phyloP scores from a whole-genome alignment of 2,113 vertebrate genomes.

The Notarius lentiginosus region DNA sequence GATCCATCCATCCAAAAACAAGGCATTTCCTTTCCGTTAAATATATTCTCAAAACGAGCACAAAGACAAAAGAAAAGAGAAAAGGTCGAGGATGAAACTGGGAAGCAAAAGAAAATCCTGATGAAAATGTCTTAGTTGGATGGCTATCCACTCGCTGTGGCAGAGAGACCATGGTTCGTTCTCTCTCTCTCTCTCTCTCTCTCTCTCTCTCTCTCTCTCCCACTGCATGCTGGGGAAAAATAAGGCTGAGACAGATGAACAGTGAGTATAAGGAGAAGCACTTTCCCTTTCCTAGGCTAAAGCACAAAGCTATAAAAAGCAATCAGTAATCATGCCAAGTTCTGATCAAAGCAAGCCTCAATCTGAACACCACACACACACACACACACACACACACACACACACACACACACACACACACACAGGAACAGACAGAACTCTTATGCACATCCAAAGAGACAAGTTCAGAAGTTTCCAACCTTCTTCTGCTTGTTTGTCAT shows the following conservation, averaged over 20 bases:
- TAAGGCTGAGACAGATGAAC: constrained; percentile 1
- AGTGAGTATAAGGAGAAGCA: not conserved
- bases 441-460: constrained; percentile 50
- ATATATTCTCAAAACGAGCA: not conserved
- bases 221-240: constrained; percentile 23
- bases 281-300: constrained; percentile 29
- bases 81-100: not conserved
- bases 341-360: constrained; percentile 41
- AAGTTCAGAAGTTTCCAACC: constrained; percentile 46
- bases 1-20: constrained; percentile 51
- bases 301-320: constrained; percentile 32
- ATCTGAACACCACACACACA: not conserved
- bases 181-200: constrained; percentile 51
- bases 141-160: constrained; percentile 50
- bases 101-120: constrained; percentile 5
- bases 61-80: not conserved
- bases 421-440: not conserved
- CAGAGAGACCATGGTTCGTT: constrained; percentile 39
- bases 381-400: not conserved
- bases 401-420: not conserved
- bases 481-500: constrained; percentile 58
- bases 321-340: constrained; percentile 41
- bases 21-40: constrained; percentile 43
- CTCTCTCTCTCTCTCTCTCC: constrained; percentile 52
- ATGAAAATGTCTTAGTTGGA: constrained; percentile 50